Evolutionary conservation across 1,140 invertebrate genomes (phyloP).

Genomic region (Helicoverpa zea): DNA sequence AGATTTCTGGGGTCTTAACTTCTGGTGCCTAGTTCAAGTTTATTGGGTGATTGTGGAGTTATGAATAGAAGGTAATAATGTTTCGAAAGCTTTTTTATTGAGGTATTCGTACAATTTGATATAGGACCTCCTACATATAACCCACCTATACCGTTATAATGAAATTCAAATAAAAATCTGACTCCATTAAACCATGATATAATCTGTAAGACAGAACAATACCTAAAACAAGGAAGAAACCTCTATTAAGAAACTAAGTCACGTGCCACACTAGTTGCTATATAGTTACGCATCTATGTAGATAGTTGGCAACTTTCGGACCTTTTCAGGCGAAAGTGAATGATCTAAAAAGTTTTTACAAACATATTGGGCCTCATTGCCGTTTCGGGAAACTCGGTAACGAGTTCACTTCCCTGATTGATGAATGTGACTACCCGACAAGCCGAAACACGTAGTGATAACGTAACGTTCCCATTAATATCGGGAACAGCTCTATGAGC

Average conservation of each 20-base stretch:
- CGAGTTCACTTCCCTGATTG: slow-evolving; percentile 80
- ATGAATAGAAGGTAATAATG: too few species aligned
- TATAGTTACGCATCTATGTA: slow-evolving; percentile 59
- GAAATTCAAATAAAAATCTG: neutral
- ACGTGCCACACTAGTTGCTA: slow-evolving; percentile 50
- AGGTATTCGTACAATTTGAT: too few species aligned
- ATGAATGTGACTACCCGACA: slow-evolving; percentile 68
- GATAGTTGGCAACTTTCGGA: slow-evolving; percentile 65
- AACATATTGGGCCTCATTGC: slow-evolving; percentile 75
- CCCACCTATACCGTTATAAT: too few species aligned
- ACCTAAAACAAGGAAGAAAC: slow-evolving; percentile 35
- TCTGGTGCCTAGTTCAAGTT: slow-evolving; percentile 8
- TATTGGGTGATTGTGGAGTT: slow-evolving; percentile 8
- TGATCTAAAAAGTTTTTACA: slow-evolving; percentile 80
- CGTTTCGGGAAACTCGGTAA: slow-evolving; percentile 78
- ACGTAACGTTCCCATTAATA: slow-evolving; percentile 74
- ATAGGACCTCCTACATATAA: too few species aligned
- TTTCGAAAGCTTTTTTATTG: too few species aligned
- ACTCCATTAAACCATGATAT: too few species aligned
- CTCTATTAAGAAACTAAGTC: slow-evolving; percentile 46
- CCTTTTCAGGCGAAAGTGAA: slow-evolving; percentile 77
- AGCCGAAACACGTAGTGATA: slow-evolving; percentile 72
- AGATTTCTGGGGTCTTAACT: slow-evolving; percentile 21
- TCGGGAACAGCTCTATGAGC: slow-evolving; percentile 61
- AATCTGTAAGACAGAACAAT: neutral